phyloP scores from a whole-genome alignment of 2,113 vertebrate species.

The Tragelaphus imberbis region DNA sequence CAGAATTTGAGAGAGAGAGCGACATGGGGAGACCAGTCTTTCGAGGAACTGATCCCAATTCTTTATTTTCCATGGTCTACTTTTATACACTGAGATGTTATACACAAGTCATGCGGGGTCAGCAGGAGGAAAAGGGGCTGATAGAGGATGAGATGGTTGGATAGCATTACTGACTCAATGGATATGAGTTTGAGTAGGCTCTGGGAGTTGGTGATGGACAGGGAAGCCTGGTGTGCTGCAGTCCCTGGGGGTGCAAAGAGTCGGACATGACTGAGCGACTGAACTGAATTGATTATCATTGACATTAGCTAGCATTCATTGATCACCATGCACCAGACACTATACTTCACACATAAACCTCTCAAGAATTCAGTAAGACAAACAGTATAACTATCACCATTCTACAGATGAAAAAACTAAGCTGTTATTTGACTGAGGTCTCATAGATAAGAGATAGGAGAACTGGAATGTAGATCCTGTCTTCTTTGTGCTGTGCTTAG shows the following conservation, averaged over 20 bases:
- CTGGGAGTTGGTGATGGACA: background rate
- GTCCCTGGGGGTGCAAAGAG: background rate
- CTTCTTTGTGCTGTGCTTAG: background rate
- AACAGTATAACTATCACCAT: background rate
- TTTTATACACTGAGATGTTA: no score
- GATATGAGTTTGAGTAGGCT: background rate
- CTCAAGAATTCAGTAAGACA: background rate
- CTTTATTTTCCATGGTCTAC: no score
- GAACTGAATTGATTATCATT: background rate
- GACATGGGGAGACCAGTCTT: no score
- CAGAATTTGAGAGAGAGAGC: no score
- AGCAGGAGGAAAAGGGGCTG: background rate
- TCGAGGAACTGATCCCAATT: no score
- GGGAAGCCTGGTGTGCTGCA: background rate
- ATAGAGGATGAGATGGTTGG: background rate
- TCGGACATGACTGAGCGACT: background rate
- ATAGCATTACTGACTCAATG: background rate
- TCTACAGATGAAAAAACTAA: slow-evolving; percentile 7
- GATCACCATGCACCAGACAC: background rate
- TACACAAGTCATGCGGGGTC: no score
- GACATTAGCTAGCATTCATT: background rate
- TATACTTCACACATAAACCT: background rate
- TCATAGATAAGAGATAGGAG: background rate
- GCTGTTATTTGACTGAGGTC: background rate
- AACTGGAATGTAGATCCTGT: background rate